Evolutionary conservation across 1,140 invertebrate genomes (phyloP).

Genomic region (Branchinecta lindahli): DNA sequence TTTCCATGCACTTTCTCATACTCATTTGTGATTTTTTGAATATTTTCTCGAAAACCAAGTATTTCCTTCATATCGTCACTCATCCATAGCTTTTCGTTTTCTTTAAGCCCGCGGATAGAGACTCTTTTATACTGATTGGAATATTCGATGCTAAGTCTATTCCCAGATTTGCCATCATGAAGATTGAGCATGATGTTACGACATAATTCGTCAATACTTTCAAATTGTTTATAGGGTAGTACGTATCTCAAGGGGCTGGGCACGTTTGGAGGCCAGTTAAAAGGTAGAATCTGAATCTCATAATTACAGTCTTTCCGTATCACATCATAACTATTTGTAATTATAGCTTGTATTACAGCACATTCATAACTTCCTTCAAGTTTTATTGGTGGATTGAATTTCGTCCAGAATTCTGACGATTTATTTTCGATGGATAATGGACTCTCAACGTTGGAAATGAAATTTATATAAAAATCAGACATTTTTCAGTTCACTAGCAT

Average conservation of each 20-base stretch:
- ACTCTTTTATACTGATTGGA: neutral
- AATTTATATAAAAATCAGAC: conserved; percentile 1
- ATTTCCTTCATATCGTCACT: neutral
- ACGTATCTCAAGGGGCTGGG: neutral
- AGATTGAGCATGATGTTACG: neutral
- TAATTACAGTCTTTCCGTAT: neutral
- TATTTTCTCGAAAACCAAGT: neutral
- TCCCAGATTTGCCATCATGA: neutral
- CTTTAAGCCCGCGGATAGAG: neutral
- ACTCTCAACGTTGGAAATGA: neutral
- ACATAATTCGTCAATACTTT: neutral
- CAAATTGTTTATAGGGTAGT: neutral
- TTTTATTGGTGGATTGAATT: neutral
- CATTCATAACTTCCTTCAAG: neutral
- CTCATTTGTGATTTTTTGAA: neutral
- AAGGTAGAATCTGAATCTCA: neutral
- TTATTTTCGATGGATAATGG: neutral
- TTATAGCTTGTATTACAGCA: neutral
- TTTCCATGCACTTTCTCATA: neutral
- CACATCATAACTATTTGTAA: neutral
- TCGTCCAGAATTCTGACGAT: neutral
- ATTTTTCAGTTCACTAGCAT: too few species aligned
- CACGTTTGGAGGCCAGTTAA: neutral
- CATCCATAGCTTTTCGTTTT: neutral
- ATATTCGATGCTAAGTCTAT: neutral